phyloP scores from a whole-genome alignment of 2,888 invertebrate species.

The Rosalia funebris region DNA sequence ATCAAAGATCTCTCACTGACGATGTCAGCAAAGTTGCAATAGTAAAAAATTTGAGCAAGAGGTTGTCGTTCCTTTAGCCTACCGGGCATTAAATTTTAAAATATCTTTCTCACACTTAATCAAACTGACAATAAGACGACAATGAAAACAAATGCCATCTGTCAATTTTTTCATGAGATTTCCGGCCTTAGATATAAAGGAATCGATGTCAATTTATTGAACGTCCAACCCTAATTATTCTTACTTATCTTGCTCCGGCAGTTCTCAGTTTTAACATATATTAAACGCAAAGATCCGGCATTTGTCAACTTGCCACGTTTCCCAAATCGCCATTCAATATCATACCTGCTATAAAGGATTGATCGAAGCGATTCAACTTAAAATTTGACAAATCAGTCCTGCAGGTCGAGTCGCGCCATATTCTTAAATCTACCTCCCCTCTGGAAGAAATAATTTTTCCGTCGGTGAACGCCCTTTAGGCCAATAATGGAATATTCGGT shows the following conservation, averaged over 20 bases:
- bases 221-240: conserved; percentile 22
- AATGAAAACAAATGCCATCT: no score
- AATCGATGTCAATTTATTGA: conserved; percentile 11
- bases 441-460: no score
- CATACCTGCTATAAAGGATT: background rate
- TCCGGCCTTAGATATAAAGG: conserved; percentile 13
- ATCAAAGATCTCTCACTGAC: no score
- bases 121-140: no score
- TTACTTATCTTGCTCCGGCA: conserved; percentile 9
- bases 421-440: conserved; percentile 37
- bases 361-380: background rate
- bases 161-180: background rate
- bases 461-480: no score
- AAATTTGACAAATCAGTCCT: background rate
- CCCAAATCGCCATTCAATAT: background rate
- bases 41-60: no score
- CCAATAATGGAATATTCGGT: no score
- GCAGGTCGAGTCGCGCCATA: no score
- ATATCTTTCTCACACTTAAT: no score
- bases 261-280: conserved; percentile 3
- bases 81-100: no score
- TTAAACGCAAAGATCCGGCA: background rate
- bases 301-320: background rate
- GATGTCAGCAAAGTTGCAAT: no score
- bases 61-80: no score